Base-by-base conservation (phyloP, 2,888 invertebrate species). In the Nymphalis c-album region DNA sequence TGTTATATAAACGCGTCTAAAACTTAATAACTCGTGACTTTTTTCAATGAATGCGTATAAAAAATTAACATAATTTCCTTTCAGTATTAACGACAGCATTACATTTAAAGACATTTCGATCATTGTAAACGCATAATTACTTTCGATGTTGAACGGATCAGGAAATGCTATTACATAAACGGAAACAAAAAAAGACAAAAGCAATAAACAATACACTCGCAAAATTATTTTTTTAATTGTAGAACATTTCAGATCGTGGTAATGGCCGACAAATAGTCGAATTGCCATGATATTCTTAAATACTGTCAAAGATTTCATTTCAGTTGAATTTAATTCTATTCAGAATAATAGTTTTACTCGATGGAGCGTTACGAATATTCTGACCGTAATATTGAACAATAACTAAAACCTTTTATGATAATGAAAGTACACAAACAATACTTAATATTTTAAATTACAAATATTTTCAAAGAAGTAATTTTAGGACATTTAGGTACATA, bases 1-100 rank as follows among this genome's bases (percentile, higher is more conserved):
- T 26, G 4, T 16, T 26, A 26, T 6, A 26, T 16, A 53, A 53
- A 64, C 17, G 47, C 48, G 50, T 16, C 20, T 50, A 2, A 59
- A 17, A 64, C 59, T 17, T 22, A 64, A 35, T 22, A 64, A 58
- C 13, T 18, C 40, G n/a, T 50, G 13, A 48, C 40, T 50, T 59
- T 50, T 50, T 18, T 22, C 22, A 13, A 58, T 45, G 6, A 59
- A 48, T 26, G 48, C 55, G 17, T 64, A 58, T 26, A 58, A 20
- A n/a, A 18, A 22, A 40, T 18, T 50, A 7, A 64, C 47, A 26
- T 55, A 64, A 1, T 58, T 64, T 40, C 64, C 64, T 40, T 50
- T 58, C 2, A 64, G 48, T 35, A 50, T 6, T 0, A 59, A 17
- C 10, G 63, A 63, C 0, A 63, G 16, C 18, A 47, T 20, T 35